Evolutionary conservation across 2,888 invertebrate species (phyloP).

Genomic region (Phytoseiulus persimilis): DNA sequence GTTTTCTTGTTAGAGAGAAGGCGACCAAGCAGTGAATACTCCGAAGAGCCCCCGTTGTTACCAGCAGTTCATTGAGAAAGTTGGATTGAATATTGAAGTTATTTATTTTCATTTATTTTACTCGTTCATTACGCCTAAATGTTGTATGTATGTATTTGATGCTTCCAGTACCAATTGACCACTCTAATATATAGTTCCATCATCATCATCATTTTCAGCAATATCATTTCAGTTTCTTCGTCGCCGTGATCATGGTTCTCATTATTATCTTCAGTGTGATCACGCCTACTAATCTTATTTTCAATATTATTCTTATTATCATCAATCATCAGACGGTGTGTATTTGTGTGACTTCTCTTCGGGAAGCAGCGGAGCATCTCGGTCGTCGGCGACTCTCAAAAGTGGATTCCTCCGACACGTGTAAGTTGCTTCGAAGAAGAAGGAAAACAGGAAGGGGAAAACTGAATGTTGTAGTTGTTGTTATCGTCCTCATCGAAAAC

Average conservation of each 20-base stretch:
- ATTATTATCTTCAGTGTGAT: background rate
- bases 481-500: background rate
- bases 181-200: background rate
- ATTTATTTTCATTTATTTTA: background rate
- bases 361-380: background rate
- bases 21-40: no score
- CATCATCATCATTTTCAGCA: background rate
- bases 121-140: background rate
- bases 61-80: background rate
- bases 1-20: no score
- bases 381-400: background rate
- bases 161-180: background rate
- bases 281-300: background rate
- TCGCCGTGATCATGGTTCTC: background rate
- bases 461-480: background rate
- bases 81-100: background rate
- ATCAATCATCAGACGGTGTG: background rate
- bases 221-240: background rate
- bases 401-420: background rate
- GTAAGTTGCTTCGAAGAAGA: background rate
- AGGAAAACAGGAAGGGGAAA: background rate
- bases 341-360: constrained; percentile 5
- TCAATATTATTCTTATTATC: background rate
- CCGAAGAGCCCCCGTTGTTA: no score
- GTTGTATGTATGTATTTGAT: background rate